These are phyloP conservation scores for Stomatorhinus walkeri DNA, from an alignment of 2,797 vertebrate genomes.

Conservation along the genomic window DNA sequence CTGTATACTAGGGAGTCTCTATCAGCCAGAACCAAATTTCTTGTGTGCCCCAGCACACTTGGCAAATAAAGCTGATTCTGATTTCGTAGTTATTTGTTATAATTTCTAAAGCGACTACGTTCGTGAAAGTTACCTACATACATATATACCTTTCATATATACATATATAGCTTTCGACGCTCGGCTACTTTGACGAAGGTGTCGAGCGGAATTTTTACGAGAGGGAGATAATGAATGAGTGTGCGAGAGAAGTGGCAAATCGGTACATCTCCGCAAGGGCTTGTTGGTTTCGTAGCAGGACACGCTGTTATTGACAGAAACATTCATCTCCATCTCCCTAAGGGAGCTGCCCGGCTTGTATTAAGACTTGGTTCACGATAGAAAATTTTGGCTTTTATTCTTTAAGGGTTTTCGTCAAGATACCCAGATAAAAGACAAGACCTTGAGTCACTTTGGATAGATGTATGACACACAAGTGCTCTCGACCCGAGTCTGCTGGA, in stretches of 20 bases:
- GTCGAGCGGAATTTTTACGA: background rate
- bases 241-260: background rate
- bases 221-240: background rate
- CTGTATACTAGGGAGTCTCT: too few species aligned
- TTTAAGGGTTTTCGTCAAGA: background rate
- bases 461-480: background rate
- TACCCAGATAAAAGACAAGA: background rate
- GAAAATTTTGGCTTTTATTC: background rate
- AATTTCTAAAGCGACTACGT: background rate
- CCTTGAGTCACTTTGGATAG: background rate
- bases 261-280: background rate
- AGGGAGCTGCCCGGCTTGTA: background rate
- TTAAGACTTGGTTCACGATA: background rate
- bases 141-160: background rate
- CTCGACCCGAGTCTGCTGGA: background rate
- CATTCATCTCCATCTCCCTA: constrained; percentile 4
- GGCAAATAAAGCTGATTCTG: too few species aligned
- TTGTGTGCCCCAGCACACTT: too few species aligned
- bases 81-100: background rate
- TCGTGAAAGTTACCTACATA: background rate
- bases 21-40: too few species aligned
- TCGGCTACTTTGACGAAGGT: background rate
- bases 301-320: constrained; percentile 1
- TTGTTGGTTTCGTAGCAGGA: background rate
- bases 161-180: background rate